A percentile compares a stretch with the other conserved stretches of the same genome.
phyloP scores from a whole-genome alignment of 1,140 invertebrate genomes.

The Tribolium madens region DNA sequence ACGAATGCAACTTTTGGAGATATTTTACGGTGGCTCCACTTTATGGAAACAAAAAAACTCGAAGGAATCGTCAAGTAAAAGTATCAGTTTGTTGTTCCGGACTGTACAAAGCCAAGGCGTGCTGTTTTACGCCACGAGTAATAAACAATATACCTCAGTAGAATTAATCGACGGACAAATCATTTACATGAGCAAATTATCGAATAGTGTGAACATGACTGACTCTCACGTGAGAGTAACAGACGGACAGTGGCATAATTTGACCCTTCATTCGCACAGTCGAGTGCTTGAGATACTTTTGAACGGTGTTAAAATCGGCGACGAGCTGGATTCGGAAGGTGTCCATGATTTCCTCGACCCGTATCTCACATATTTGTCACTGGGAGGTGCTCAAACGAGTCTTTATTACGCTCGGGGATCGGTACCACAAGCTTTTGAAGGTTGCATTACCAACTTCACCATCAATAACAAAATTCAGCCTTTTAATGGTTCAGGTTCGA shows the following conservation, averaged over 20 bases:
- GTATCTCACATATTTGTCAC: constrained; percentile 81
- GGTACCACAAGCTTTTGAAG: constrained; percentile 77
- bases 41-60: constrained; percentile 70
- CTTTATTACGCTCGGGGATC: constrained; percentile 70
- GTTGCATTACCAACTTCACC: constrained; percentile 90
- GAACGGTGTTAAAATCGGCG: constrained; percentile 79
- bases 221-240: constrained; percentile 70
- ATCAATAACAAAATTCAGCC: constrained; percentile 91
- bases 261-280: constrained; percentile 78
- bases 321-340: constrained; percentile 85
- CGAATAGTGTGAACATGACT: constrained; percentile 85
- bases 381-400: constrained; percentile 78
- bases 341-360: constrained; percentile 94
- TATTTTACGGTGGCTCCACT: constrained; percentile 79
- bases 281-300: constrained; percentile 78
- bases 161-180: constrained; percentile 80
- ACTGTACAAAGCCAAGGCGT: constrained; percentile 82
- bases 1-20: constrained; percentile 85
- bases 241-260: constrained; percentile 89
- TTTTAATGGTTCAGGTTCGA: constrained; percentile 85
- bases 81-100: constrained; percentile 84
- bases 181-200: constrained; percentile 81
- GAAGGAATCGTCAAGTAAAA: constrained; percentile 72
- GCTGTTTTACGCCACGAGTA: constrained; percentile 85
- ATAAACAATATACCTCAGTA: constrained; percentile 88